These are phyloP conservation scores for Epinotia bilunana DNA, from an alignment of 2,888 invertebrate genomes.

Conservation along the genomic window DNA sequence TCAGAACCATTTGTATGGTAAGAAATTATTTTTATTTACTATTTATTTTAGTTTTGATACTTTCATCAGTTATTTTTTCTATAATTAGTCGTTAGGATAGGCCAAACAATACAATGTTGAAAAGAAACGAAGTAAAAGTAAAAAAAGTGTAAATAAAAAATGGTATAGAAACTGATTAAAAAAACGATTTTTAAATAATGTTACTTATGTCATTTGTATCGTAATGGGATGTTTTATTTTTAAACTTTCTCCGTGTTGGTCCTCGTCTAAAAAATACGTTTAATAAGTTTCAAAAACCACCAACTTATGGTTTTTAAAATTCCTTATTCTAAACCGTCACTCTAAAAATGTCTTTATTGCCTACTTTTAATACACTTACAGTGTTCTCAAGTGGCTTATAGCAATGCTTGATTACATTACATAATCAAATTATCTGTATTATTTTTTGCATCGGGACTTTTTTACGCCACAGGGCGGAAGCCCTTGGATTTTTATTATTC, in stretches of 20 bases:
- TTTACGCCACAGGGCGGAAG: too few species aligned
- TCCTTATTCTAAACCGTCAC: too few species aligned
- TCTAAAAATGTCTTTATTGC: too few species aligned
- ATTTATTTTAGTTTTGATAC: conserved; percentile 24
- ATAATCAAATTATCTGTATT: too few species aligned
- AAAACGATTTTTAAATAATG: conserved; percentile 56
- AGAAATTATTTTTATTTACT: conserved; percentile 19
- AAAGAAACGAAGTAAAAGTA: conserved; percentile 77
- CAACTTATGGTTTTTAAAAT: conserved; percentile 46
- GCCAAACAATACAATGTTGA: conserved; percentile 77
- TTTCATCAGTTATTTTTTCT: conserved; percentile 40
- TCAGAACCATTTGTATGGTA: conserved; percentile 17
- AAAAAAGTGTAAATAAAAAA: conserved; percentile 69
- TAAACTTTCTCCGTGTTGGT: conserved; percentile 50
- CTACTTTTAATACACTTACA: too few species aligned
- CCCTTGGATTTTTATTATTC: too few species aligned
- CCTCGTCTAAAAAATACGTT: conserved; percentile 47
- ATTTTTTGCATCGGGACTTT: too few species aligned
- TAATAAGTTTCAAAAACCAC: conserved; percentile 22
- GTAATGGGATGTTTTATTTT: conserved; percentile 52
- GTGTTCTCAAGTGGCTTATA: too few species aligned
- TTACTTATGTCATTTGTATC: conserved; percentile 56
- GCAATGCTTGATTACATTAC: too few species aligned
- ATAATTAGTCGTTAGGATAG: conserved; percentile 63
- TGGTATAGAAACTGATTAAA: conserved; percentile 57